A percentile compares a stretch with the other conserved stretches of the same genome.
Evolutionary conservation across 2,797 vertebrate species (phyloP).

Genomic region (Pseudochaenichthys georgianus): DNA sequence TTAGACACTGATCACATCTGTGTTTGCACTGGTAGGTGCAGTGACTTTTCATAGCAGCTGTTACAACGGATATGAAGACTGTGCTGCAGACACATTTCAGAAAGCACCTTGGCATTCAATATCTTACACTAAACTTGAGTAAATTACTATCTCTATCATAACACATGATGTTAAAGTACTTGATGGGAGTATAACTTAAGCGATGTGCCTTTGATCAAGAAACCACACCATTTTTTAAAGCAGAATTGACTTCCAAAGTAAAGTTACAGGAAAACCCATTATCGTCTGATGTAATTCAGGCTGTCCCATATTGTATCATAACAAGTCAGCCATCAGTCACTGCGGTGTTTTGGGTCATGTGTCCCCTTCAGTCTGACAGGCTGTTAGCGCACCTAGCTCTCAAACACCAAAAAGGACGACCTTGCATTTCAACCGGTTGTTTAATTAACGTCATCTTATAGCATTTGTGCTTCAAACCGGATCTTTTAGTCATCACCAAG

Average conservation of each 20-base stretch:
- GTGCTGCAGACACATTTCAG: neutral
- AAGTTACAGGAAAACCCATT: neutral
- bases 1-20: neutral
- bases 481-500: neutral
- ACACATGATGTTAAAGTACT: neutral
- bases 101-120: neutral
- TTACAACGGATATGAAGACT: neutral
- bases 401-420: neutral
- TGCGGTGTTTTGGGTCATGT: conserved; percentile 35
- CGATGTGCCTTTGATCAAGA: neutral
- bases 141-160: neutral
- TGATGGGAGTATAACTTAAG: neutral
- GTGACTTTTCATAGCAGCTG: neutral
- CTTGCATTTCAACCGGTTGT: neutral
- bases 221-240: neutral
- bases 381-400: conserved; percentile 12
- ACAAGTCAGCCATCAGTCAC: conserved; percentile 26
- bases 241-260: neutral
- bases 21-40: neutral
- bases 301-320: neutral
- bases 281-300: neutral
- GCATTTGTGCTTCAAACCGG: neutral
- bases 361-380: conserved; percentile 5
- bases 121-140: neutral
- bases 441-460: neutral